A percentile compares a stretch with the other conserved stretches of the same genome.
These are phyloP conservation scores for Palythoa heliodiscus DNA, from an alignment of 92 coral and sea anemone species.

Conservation along the genomic window DNA sequence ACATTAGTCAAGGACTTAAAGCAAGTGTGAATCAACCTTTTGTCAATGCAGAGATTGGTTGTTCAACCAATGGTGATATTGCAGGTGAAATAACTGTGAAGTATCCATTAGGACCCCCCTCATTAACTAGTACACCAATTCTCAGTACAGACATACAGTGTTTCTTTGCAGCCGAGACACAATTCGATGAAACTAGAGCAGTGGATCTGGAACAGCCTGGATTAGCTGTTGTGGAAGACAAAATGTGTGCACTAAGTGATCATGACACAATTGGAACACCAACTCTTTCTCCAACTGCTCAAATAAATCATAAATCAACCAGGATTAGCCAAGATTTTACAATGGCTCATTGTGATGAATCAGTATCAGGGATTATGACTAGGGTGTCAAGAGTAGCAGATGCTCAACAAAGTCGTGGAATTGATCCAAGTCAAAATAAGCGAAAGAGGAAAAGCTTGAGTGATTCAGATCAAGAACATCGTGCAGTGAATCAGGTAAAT, in stretches of 20 bases:
- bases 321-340: background rate
- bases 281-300: constrained; percentile 50
- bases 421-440: background rate
- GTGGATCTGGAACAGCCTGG: constrained; percentile 4
- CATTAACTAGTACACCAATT: constrained; percentile 73
- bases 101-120: constrained; percentile 70
- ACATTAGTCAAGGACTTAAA: background rate
- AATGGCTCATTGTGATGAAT: background rate
- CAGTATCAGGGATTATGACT: background rate
- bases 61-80: background rate
- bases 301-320: constrained; percentile 5
- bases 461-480: constrained; percentile 15
- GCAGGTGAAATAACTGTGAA: constrained; percentile 41
- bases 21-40: background rate
- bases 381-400: background rate
- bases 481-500: constrained; percentile 4
- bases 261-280: constrained; percentile 40
- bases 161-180: constrained; percentile 35
- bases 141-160: constrained; percentile 14
- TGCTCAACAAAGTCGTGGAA: background rate
- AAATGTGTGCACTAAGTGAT: constrained; percentile 48
- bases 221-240: constrained; percentile 10
- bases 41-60: background rate
- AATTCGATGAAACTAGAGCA: constrained; percentile 2
- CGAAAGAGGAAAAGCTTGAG: constrained; percentile 14